phyloP scores from a whole-genome alignment of 1,140 invertebrate species.

The Heliconius melpomene region DNA sequence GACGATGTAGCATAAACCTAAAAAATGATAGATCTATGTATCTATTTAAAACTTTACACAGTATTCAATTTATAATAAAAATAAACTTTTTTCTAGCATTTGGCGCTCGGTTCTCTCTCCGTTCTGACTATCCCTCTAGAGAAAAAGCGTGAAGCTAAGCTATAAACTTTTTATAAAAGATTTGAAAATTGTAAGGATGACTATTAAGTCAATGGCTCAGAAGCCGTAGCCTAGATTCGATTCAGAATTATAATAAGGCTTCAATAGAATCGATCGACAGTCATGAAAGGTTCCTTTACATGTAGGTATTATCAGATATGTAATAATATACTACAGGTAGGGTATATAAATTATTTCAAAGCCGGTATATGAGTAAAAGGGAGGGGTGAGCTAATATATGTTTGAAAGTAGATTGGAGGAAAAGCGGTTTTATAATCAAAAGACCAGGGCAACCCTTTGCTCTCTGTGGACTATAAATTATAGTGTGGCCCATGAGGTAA shows the following conservation, averaged over 20 bases:
- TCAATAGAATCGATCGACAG: neutral
- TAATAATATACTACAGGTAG: neutral
- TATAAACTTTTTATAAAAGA: neutral
- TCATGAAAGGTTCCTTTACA: neutral
- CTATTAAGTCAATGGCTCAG: neutral
- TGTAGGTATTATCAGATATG: neutral
- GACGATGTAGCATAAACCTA: too few species aligned
- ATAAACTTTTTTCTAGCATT: neutral
- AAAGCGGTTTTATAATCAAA: neutral
- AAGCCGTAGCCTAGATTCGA: neutral
- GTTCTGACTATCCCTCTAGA: too few species aligned
- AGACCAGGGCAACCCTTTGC: conserved; percentile 22
- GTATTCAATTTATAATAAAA: too few species aligned
- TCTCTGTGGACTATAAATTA: conserved; percentile 24
- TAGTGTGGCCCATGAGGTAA: conserved; percentile 23
- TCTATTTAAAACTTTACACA: too few species aligned
- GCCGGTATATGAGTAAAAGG: neutral
- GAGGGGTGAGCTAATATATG: neutral
- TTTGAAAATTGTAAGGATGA: neutral
- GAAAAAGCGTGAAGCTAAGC: too few species aligned
- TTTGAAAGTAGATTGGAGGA: conserved; percentile 18
- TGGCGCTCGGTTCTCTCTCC: too few species aligned
- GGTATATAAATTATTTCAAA: conserved; percentile 19
- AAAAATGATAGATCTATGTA: too few species aligned
- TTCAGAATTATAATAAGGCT: neutral